Evolutionary conservation across 2,888 invertebrate species (phyloP), one percentile per base, ranked within the genome.

Genomic region (Caenorhabditis sp.): DNA sequence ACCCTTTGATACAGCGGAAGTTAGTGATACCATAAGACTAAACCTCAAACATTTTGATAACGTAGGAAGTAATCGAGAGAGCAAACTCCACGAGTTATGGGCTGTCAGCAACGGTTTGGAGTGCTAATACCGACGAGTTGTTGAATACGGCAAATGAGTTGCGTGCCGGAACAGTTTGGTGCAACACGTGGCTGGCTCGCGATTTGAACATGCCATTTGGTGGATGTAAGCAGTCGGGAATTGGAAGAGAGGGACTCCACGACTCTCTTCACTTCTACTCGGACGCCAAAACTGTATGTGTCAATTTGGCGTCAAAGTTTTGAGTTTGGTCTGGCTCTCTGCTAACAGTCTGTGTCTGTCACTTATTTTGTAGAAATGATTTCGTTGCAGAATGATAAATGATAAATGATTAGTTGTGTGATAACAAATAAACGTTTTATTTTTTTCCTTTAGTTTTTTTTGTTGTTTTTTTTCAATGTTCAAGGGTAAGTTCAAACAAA

Each of bases 151-250:
- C 94, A 11, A 92, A 92, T 37, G 87, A 91, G 65, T 87, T 94
- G 22, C 90, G 94, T 89, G 94, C 93, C 2, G 94, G 94, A 15
- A 94, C 94, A 0, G 94, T 94, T 15, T 94, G 94, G 94, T 92
- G 92, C 65, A 94, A 94, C 86, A 94, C 94, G 82, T 94, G 94
- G 94, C 87, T 94, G 88, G 80, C 93, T 11, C 89, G 94, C n/a
- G 92, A 93, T 82, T 89, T 94, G 62, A 93, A 93, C 85, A 93
- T 94, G 93, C 94, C 94, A 0, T 94, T 94, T 88, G 94, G 94
- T 18, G 94, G 94, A 15, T 90, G 92, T 69, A 94, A 94, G 87
- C 91, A 92, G 72, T 94, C 94, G 2, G 94, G 94, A 13, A 88
- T 93, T 13, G 94, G 94, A 2, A 86, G 93, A 15, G 94, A 94